Percentiles rank a stretch among this genome's conserved stretches.
phyloP scores from a whole-genome alignment of 2,113 vertebrate genomes.

The Scomber scombrus region DNA sequence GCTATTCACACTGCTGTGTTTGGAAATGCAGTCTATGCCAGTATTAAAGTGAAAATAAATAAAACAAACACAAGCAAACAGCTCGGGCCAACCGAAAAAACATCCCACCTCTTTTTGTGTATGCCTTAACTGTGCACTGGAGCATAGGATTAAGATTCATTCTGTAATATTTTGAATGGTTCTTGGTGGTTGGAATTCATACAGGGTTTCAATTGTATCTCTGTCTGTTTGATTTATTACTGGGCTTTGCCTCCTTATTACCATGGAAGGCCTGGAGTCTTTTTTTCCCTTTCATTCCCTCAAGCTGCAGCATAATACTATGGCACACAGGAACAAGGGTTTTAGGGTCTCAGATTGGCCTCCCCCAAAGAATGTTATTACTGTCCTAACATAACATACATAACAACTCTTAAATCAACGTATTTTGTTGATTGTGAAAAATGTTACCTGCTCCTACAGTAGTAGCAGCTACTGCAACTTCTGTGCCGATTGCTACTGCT shows the following conservation, averaged over 20 bases:
- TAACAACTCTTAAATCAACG: too few relatives aligned
- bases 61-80: conserved; percentile 60
- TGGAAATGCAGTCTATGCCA: conserved; percentile 33
- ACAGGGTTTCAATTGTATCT: conserved; percentile 81
- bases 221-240: conserved; percentile 84
- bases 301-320: conserved; percentile 56
- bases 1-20: conserved; percentile 47
- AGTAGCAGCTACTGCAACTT: too few relatives aligned
- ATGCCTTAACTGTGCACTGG: conserved; percentile 47
- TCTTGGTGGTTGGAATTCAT: conserved; percentile 69
- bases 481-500: too few relatives aligned
- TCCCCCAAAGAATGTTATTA: conserved; percentile 40
- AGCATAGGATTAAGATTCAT: conserved; percentile 78
- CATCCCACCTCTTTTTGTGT: conserved; percentile 34
- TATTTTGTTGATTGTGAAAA: too few relatives aligned
- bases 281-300: conserved; percentile 26
- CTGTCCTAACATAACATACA: neutral
- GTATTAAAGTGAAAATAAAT: conserved; percentile 60
- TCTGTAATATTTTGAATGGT: conserved; percentile 78
- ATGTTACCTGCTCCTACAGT: too few relatives aligned
- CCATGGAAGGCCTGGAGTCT: conserved; percentile 68
- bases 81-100: conserved; percentile 47
- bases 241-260: conserved; percentile 67
- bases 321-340: conserved; percentile 44
- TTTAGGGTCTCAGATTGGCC: conserved; percentile 22